Percentiles rank a stretch among this genome's conserved stretches.
Evolutionary conservation across 2,797 vertebrate species (phyloP).

Genomic region (Pithecia hirsuta): DNA sequence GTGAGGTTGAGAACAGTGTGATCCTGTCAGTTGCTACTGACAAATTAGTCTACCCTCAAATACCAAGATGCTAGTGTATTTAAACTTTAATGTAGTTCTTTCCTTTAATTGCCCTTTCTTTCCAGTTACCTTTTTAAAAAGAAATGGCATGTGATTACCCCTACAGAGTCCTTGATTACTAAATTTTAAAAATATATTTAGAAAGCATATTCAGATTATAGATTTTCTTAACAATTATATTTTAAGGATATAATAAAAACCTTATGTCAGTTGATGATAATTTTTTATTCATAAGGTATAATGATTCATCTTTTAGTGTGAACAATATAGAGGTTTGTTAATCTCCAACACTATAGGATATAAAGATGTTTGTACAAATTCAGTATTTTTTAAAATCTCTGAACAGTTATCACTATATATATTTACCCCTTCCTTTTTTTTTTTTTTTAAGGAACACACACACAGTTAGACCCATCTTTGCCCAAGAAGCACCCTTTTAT

Average conservation of each 20-base stretch:
- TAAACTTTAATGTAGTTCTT: slow-evolving; percentile 53
- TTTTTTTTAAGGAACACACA: neutral
- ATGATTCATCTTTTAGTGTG: slow-evolving; percentile 65
- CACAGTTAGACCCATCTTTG: neutral
- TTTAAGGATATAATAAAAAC: slow-evolving; percentile 57
- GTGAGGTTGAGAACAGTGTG: neutral
- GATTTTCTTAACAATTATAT: slow-evolving; percentile 66
- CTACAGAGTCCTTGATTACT: slow-evolving; percentile 48
- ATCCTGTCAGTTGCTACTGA: neutral
- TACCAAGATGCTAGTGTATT: slow-evolving; percentile 34
- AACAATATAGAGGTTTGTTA: slow-evolving; percentile 33
- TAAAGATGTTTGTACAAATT: slow-evolving; percentile 25
- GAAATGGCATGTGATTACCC: slow-evolving; percentile 40
- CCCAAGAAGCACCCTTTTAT: neutral
- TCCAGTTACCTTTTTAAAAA: slow-evolving; percentile 53
- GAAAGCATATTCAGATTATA: slow-evolving; percentile 56
- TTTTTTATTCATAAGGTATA: slow-evolving; percentile 73
- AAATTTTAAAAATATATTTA: slow-evolving; percentile 62
- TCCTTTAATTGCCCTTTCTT: slow-evolving; percentile 52
- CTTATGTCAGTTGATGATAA: slow-evolving; percentile 57
- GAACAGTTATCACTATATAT: slow-evolving; percentile 1
- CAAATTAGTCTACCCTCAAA: slow-evolving; percentile 38
- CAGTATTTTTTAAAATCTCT: neutral
- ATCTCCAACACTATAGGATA: neutral
- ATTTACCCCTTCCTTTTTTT: slow-evolving; percentile 6